Evolutionary conservation across 2,888 invertebrate species (phyloP), one percentile per base, ranked within the genome.

Genomic region (Rhagonycha fulva): DNA sequence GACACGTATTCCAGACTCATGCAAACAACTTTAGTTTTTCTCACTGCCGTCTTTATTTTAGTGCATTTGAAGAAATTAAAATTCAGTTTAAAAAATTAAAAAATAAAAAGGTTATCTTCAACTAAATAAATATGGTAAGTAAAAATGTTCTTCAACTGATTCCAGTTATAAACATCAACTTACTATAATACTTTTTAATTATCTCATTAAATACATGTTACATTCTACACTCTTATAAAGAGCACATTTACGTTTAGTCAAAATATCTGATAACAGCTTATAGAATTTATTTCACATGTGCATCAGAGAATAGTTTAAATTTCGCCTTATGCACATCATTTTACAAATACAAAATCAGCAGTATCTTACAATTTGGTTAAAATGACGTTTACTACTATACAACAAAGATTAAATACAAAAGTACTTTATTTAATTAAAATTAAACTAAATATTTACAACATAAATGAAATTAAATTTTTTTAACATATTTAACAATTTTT

Each of bases 181-280:
- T 32, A 32, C 81, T 80, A 26, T 81, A 77, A 77, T 74, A 74
- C 32, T 63, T 71, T 77, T 77, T 77, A 77, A 72, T 77, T 74
- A 75, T 70, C 28, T 72, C 63, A 76, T 62, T 71, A 71, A 70
- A 72, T 78, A 80, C 77, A 80, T 75, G 67, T 77, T 77, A 77
- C 74, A 77, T 73, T 79, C 81, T 82, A 82, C 80, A 81, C 82
- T 82, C 82, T 82, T 82, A 82, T 82, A 81, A 82, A 82, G 82
- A 82, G 82, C 81, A 82, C 82, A 80, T 77, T 77, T 62, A 78
- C 78, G 73, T 77, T 32, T 79, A 75, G 76, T 78, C 73, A 80
- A 78, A 74, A 76, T 78, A 78, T 75, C 75, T 77, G 75, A 76
- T 70, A 71, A 76, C 72, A 69, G 24, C 32, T 76, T 76, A 76